A percentile compares a stretch with the other conserved stretches of the same genome.
Evolutionary conservation across 2,113 vertebrate genomes (phyloP).

Genomic region (Procavia capensis): DNA sequence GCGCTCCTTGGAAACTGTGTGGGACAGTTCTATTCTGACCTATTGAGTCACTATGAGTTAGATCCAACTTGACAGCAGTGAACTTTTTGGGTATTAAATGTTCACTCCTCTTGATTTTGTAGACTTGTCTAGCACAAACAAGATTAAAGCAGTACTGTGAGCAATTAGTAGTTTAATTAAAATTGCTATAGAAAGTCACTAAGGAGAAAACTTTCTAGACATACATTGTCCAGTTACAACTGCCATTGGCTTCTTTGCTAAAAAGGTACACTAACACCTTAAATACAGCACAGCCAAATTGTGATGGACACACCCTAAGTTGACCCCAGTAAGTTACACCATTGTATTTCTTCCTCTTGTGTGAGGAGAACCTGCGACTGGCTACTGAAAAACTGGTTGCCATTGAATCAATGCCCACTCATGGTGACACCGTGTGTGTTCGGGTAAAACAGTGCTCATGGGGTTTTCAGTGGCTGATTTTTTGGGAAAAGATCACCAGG

Average conservation of each 20-base stretch:
- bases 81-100: too few species aligned
- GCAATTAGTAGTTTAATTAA: slow-evolving; percentile 4
- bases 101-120: slow-evolving; percentile 19
- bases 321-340: background rate
- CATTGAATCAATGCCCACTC: background rate
- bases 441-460: background rate
- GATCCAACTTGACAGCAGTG: too few species aligned
- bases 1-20: too few species aligned
- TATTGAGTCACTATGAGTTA: too few species aligned
- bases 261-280: background rate
- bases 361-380: background rate
- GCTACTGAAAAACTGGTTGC: background rate
- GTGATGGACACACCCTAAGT: background rate
- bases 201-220: background rate
- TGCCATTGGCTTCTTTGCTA: background rate
- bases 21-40: too few species aligned
- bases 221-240: background rate
- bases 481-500: background rate
- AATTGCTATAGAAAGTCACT: background rate
- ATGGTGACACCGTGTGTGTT: background rate
- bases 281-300: background rate
- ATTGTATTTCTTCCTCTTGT: background rate
- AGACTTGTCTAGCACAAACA: background rate
- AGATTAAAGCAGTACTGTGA: background rate
- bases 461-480: background rate